phyloP scores from a whole-genome alignment of 2,113 vertebrate genomes.

The Aegotheles bennettii region DNA sequence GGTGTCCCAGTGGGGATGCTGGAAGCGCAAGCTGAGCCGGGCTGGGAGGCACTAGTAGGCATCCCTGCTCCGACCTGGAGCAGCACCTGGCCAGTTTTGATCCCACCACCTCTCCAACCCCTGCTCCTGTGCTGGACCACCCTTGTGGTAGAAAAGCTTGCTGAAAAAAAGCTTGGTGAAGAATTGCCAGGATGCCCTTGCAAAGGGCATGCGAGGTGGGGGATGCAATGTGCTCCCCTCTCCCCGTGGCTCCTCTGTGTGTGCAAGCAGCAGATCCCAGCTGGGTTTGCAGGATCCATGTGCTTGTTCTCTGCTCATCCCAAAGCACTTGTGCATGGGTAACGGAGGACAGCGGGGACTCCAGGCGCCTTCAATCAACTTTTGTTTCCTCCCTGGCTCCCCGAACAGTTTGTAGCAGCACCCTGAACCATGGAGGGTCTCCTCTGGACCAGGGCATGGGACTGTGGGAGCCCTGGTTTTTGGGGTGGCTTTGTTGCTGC shows the following conservation, averaged over 20 bases:
- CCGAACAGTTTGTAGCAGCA: neutral
- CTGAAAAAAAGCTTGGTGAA: too few relatives aligned
- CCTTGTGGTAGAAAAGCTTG: neutral
- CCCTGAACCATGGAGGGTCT: neutral
- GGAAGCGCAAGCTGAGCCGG: neutral
- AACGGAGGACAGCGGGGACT: fast-evolving
- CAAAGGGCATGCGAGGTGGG: fast-evolving
- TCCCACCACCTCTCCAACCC: neutral
- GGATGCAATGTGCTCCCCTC: neutral
- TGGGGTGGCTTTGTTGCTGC: neutral
- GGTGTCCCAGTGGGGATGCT: neutral
- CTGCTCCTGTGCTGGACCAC: neutral
- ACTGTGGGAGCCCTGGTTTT: neutral
- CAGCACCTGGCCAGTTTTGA: neutral
- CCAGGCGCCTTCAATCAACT: neutral
- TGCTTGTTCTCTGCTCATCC: neutral
- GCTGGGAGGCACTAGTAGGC: neutral
- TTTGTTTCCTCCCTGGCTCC: neutral
- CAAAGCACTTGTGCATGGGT: neutral
- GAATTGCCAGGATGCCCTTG: neutral
- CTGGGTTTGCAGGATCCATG: neutral
- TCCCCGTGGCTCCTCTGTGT: neutral
- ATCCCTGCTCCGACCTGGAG: fast-evolving
- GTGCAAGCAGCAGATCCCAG: neutral
- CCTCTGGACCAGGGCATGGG: neutral